phyloP scores from a whole-genome alignment of 2,888 invertebrate genomes.

The Torymus texanus region DNA sequence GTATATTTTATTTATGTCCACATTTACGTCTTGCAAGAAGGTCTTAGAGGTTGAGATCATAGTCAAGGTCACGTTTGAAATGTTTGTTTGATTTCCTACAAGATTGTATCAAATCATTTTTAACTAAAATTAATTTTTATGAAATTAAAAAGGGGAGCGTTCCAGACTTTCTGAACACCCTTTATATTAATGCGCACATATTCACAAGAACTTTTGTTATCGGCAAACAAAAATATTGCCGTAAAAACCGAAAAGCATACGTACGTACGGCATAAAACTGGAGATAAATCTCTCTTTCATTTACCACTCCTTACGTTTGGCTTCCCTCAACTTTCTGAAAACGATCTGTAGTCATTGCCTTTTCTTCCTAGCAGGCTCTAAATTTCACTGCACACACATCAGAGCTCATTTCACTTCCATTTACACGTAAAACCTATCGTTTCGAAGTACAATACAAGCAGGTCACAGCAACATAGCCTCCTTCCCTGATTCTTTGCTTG shows the following conservation, averaged over 20 bases:
- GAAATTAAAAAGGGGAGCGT: too few species aligned
- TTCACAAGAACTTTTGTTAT: not conserved
- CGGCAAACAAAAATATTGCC: slow-evolving; percentile 9
- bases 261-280: slow-evolving; percentile 1
- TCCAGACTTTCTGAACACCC: too few species aligned
- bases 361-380: not conserved
- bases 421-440: slow-evolving; percentile 37
- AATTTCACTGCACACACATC: slow-evolving; percentile 17
- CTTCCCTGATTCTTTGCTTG: too few species aligned
- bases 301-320: slow-evolving; percentile 14
- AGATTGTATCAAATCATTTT: too few species aligned
- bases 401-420: slow-evolving; percentile 24
- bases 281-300: slow-evolving; percentile 33
- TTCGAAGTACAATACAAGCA: slow-evolving; percentile 22
- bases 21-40: too few species aligned
- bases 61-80: too few species aligned
- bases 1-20: too few species aligned
- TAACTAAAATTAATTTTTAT: too few species aligned
- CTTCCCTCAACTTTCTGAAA: slow-evolving; percentile 25
- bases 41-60: too few species aligned
- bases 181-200: too few species aligned
- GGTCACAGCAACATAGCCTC: not conserved
- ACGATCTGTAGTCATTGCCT: not conserved
- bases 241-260: not conserved
- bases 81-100: too few species aligned